A percentile compares a stretch with the other conserved stretches of the same genome.
These are phyloP conservation scores for Timema cristinae DNA, from an alignment of 2,888 invertebrate genomes.

Conservation along the genomic window DNA sequence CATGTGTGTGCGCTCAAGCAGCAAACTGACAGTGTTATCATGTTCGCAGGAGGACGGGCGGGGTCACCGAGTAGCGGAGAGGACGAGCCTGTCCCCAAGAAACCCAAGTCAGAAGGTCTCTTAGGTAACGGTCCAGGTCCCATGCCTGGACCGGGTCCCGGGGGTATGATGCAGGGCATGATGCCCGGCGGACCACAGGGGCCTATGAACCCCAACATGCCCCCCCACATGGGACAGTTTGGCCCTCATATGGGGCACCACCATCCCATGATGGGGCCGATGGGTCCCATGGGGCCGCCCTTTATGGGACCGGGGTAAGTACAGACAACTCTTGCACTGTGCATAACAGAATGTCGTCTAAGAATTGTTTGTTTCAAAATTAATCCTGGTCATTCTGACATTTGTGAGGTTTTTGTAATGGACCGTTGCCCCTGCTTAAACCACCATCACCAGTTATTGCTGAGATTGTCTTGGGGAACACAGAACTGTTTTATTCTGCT, in stretches of 20 bases:
- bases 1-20: no score
- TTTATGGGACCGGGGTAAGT: slow-evolving; percentile 66
- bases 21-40: no score
- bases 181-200: slow-evolving; percentile 44
- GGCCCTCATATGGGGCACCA: slow-evolving; percentile 53
- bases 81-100: slow-evolving; percentile 77
- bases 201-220: slow-evolving; percentile 50
- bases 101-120: slow-evolving; percentile 65
- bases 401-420: not conserved
- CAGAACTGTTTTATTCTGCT: no score
- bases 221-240: slow-evolving; percentile 56
- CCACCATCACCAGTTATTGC: no score
- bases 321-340: not conserved
- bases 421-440: no score
- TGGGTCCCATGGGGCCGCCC: slow-evolving; percentile 68
- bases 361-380: not conserved
- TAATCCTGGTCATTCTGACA: not conserved
- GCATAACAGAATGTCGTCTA: no score
- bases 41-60: slow-evolving; percentile 49
- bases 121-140: slow-evolving; percentile 55
- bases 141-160: slow-evolving; percentile 51
- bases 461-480: no score
- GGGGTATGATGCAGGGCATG: slow-evolving; percentile 62
- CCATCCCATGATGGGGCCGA: slow-evolving; percentile 54
- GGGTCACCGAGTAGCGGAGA: slow-evolving; percentile 79